A percentile compares a stretch with the other conserved stretches of the same genome.
Evolutionary conservation across 2,797 vertebrate species (phyloP).

Genomic region (Natrix natrix): DNA sequence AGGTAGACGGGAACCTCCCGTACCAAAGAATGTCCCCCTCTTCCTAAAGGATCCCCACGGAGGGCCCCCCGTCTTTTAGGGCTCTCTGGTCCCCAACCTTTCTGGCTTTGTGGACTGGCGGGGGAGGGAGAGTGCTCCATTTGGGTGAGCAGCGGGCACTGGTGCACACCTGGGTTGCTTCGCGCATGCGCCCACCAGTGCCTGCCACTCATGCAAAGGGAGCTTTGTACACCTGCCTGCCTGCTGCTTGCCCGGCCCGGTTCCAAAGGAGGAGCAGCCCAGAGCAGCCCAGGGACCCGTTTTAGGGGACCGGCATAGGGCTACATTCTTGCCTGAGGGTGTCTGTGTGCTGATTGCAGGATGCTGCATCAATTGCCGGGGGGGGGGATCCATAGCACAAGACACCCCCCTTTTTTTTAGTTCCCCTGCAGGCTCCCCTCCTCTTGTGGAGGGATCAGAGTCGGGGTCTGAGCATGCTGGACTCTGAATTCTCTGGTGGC

Average conservation of each 20-base stretch:
- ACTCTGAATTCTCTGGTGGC: background rate
- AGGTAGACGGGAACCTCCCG: background rate
- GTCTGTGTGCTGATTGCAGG: background rate
- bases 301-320: background rate
- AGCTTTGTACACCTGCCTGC: background rate
- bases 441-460: background rate
- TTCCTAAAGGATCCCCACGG: background rate
- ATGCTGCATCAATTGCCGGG: background rate
- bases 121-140: background rate
- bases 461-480: background rate
- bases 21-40: background rate
- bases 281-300: too few relatives aligned
- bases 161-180: background rate
- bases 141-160: background rate
- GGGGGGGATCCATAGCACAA: background rate
- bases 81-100: background rate
- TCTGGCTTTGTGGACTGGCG: rapidly evolving
- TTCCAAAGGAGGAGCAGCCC: background rate
- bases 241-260: background rate
- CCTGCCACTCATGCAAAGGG: background rate
- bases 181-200: rapidly evolving
- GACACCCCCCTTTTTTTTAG: rapidly evolving
- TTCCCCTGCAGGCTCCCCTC: background rate
- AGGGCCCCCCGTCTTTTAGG: background rate
- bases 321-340: background rate